Conservation (phyloP, 2,797 vertebrate species). For the Oreortyx pictus region DNA sequence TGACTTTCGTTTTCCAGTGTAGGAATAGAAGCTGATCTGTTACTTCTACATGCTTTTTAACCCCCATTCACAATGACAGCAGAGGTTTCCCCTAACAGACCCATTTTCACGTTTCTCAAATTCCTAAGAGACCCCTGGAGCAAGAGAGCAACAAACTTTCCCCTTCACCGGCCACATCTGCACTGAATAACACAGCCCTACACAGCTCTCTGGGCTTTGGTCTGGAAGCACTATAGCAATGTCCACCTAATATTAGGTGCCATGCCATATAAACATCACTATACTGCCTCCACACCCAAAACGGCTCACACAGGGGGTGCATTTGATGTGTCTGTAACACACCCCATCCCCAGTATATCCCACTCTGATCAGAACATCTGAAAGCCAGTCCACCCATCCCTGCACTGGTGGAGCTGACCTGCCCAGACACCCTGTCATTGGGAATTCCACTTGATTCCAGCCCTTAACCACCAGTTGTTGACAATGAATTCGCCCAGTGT, state of each 20-base stretch:
- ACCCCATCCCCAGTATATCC: background rate
- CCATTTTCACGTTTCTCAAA: background rate
- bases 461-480: background rate
- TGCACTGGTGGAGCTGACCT: background rate
- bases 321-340: background rate
- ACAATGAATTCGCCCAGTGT: background rate
- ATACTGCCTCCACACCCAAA: conserved; percentile 17
- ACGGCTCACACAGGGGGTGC: background rate
- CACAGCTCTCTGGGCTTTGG: background rate
- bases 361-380: background rate
- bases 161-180: background rate
- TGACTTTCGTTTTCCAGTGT: conserved; percentile 38
- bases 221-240: conserved; percentile 19
- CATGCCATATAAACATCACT: background rate
- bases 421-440: background rate
- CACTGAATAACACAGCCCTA: background rate
- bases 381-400: conserved; percentile 33
- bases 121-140: background rate
- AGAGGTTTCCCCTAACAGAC: conserved; percentile 20
- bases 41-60: conserved; percentile 2
- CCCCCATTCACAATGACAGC: background rate
- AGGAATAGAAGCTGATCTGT: conserved; percentile 46
- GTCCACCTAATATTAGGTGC: background rate
- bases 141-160: background rate
- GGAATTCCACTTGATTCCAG: conserved; percentile 60